Evolutionary conservation across 2,113 vertebrate species (phyloP), one percentile per base, ranked within the genome.

Genomic region (Rhea pennata): DNA sequence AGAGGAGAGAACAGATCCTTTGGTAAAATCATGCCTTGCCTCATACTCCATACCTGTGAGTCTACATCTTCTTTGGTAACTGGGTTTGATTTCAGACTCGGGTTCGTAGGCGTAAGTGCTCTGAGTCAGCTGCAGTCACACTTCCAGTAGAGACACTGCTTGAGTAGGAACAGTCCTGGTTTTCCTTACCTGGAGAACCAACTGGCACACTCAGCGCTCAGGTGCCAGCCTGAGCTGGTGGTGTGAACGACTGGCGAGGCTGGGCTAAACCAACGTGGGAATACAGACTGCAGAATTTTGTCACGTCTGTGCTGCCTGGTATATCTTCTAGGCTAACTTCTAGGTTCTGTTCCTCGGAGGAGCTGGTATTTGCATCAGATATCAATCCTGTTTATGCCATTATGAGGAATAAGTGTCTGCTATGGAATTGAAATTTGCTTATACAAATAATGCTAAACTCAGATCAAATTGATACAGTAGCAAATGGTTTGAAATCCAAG

Each of bases 241-340:
- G 10, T 33, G 59, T 59, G 73, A 44, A 26, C 11, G 17, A 8
- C 15, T 22, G 40, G 61, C 16, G 10, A 73, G 67, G 39, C 44
- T 73, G 44, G 33, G 54, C 50, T 76, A 76, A 62, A 61, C 14
- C 44, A 3, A 73, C 73, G 54, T 9, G 26, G 12, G 0, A 0
- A 3, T 20, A 17, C 31, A 1, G 0, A 9, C 64, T 73, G 12
- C 0, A 0, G 3, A 8, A 15, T 13, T 61, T 64, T 76, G 10
- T 59, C 44, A 39, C 6, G 31, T 21, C n/a, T 73, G 5, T 80
- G 31, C 8, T 81, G 15, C 51, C 69, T 48, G 7, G 19, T 58
- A 15, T 51, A 39, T 31, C 5, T n/a, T 29, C 33, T 29, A 67
- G 36, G 36, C 16, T 53, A 36, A 70, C 79, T 76, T 69, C 76